Evolutionary conservation across 2,888 invertebrate species (phyloP).

Genomic region (Hypselothyrea guttata): DNA sequence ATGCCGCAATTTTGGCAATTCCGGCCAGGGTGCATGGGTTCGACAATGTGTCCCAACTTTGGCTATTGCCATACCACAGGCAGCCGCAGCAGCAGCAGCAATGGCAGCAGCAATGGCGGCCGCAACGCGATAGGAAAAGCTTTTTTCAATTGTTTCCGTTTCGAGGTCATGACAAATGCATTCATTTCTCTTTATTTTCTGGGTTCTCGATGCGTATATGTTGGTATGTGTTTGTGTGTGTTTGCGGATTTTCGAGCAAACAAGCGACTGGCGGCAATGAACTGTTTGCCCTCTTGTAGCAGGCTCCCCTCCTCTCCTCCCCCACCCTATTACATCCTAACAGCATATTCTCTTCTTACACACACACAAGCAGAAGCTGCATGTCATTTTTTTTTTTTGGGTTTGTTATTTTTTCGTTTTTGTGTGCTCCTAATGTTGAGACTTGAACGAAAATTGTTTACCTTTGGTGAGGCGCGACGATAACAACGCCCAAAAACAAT

Average conservation of each 20-base stretch:
- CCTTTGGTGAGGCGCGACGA: slow-evolving; percentile 55
- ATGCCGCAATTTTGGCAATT: no score
- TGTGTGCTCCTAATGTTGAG: slow-evolving; percentile 60
- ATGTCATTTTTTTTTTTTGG: slow-evolving; percentile 58
- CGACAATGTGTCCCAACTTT: slow-evolving; percentile 9
- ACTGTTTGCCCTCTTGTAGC: slow-evolving; percentile 45
- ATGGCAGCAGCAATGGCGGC: slow-evolving; percentile 29
- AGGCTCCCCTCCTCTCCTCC: neutral
- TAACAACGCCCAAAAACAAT: slow-evolving; percentile 27
- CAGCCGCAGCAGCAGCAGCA: neutral
- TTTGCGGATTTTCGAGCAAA: slow-evolving; percentile 57
- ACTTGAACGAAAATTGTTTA: slow-evolving; percentile 71
- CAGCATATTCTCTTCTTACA: neutral
- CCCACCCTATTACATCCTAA: slow-evolving; percentile 1
- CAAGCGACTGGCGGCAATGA: slow-evolving; percentile 65
- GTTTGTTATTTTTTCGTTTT: no score
- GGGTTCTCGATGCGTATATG: slow-evolving; percentile 16
- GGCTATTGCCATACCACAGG: neutral
- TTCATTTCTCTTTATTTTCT: slow-evolving; percentile 63
- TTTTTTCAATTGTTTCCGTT: slow-evolving; percentile 77
- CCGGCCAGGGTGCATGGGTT: no score
- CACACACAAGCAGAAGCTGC: slow-evolving; percentile 26
- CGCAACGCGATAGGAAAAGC: slow-evolving; percentile 71
- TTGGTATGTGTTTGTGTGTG: slow-evolving; percentile 19
- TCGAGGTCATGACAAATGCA: slow-evolving; percentile 78